Evolutionary conservation across 2,888 invertebrate genomes (phyloP), one percentile per base, ranked within the genome.

Genomic region (Parnassius orleans): DNA sequence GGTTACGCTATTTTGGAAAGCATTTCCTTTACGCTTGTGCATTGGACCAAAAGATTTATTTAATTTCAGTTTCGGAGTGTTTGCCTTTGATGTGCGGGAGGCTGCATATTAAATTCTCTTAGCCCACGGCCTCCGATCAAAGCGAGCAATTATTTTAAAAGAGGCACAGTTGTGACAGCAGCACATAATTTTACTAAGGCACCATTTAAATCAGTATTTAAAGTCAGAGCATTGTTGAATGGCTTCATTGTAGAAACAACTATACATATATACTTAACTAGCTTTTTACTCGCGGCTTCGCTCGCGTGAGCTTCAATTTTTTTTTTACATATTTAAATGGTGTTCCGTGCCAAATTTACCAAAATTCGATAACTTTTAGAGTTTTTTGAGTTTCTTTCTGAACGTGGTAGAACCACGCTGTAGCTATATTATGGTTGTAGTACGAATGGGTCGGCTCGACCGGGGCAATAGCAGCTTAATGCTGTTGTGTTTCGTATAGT

Each of bases 101-200:
- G 80, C 71, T 80, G 80, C 84, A 84, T 83, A 86, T 86, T 86
- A 85, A 84, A 86, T 84, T 83, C 81, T 81, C 79, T 74, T 77
- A 80, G 76, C 73, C 78, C 75, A 76, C 76, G 74, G 76, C 72
- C 69, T 66, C 69, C 77, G 82, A 84, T 87, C 86, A 86, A 87
- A 87, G 85, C 69, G 69, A 72, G 70, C 75, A 78, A 81, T 84
- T 84, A 81, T 80, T 80, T 76, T 76, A 74, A 77, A 72, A 75
- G 74, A 74, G 73, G 74, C 65, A 68, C 61, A 53, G 52, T 60
- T 71, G 71, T 71, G 75, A 75, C 53, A 62, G 57, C 52, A 50
- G n/a, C 46, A 41, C 53, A 52, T 46, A 44, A 55, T 60, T 61
- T 53, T 44, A 24, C 42, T 15, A 33, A 9, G 51, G 9, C 51